Evolutionary conservation across 2,797 vertebrate genomes (phyloP), one percentile per base, ranked within the genome.

Genomic region (Lutjanus argentimaculatus): DNA sequence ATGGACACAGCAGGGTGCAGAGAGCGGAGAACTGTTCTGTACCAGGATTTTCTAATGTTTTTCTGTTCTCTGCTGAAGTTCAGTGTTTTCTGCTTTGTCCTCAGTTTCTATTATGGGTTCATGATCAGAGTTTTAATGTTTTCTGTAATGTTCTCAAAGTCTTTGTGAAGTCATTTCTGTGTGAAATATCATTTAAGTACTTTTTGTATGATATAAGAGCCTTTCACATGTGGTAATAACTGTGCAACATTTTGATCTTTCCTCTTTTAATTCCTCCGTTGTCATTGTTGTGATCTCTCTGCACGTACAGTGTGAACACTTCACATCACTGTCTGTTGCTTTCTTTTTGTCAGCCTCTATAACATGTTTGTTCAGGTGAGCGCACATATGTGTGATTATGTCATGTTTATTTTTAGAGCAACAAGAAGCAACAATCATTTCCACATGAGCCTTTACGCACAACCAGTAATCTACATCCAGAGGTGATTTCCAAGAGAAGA

Each of bases 1-100:
- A 75, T 21, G 49, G 81, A 57, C 69, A 0, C 78, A 88, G 78
- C 56, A 1, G 55, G 85, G 61, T 7, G 74, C 79, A 69, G 2
- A 55, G 22, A 77, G 67, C 73, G 43, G 17, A 57, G 76, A 19
- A 57, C 49, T 19, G 30, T n/a, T 69, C 67, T 75, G 62, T 59
- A 17, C 71, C 53, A 12, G 40, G 25, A 21, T 76, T 51, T 16
- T 52, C 14, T 59, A 16, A 49, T 30, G 58, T n/a, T 6, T 68
- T 73, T 85, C 62, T 56, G 22, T 13, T 66, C 46, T 10, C n/a
- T 40, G 49, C 72, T 63, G 36, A 13, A 11, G 22, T 0, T 43
- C 12, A 42, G 21, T 2, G 45, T 45, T 49, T 16, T 53, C 46
- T 70, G 53, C 30, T 65, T 61, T 43, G 49, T 68, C 42, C 46